Percentiles rank a stretch among this genome's conserved stretches.
These are phyloP conservation scores for Palythoa grandiflora DNA, from an alignment of 92 coral and sea anemone species.

Conservation along the genomic window DNA sequence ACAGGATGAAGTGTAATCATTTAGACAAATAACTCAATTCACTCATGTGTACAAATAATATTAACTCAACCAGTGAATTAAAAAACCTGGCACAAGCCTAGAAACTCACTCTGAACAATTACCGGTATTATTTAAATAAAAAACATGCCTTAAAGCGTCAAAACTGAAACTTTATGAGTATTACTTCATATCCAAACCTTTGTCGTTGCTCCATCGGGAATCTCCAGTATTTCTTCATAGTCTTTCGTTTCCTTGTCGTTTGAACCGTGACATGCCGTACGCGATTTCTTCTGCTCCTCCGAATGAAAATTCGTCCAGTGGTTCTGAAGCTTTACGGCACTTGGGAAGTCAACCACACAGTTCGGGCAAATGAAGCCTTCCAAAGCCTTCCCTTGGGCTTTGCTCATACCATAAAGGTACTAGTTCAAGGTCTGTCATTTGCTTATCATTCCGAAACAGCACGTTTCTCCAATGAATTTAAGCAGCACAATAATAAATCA, in stretches of 20 bases:
- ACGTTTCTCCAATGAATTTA: background rate
- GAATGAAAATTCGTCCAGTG: conserved; percentile 90
- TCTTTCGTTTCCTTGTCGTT: conserved; percentile 46
- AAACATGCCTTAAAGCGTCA: background rate
- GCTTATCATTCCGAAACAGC: conserved; percentile 27
- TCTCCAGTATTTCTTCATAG: conserved; percentile 71
- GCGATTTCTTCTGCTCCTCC: conserved; percentile 30
- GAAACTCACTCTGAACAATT: background rate
- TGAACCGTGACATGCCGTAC: conserved; percentile 42
- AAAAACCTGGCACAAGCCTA: conserved; percentile 19
- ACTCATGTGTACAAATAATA: conserved; percentile 32
- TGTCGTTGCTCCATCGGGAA: conserved; percentile 19
- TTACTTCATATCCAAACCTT: conserved; percentile 8
- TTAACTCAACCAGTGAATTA: conserved; percentile 4
- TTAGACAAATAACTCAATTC: conserved; percentile 24
- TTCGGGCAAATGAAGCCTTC: conserved; percentile 99
- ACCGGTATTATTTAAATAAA: background rate
- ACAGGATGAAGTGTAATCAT: background rate
- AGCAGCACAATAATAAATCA: conserved; percentile 1
- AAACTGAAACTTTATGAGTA: background rate
- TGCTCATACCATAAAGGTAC: conserved; percentile 87
- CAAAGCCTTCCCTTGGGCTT: conserved; percentile 63
- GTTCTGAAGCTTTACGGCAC: conserved; percentile 79
- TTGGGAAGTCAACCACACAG: conserved; percentile 89
- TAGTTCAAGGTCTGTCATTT: conserved; percentile 30